Base-by-base conservation (phyloP, 2,888 invertebrate genomes). In the Eudemis profundana region DNA sequence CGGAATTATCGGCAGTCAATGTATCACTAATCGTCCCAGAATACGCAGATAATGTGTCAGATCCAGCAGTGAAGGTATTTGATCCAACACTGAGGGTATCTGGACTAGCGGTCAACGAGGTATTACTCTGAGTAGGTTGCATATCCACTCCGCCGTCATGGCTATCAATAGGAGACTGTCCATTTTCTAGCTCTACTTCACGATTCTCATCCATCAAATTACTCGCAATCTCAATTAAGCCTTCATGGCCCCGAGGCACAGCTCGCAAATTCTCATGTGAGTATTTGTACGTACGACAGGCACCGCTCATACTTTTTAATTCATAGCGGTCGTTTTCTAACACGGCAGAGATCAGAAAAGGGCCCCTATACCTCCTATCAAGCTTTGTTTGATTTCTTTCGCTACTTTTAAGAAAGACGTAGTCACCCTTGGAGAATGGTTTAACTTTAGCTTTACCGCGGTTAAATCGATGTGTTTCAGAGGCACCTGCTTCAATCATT, bases 301-400 rank as follows among this genome's bases (percentile, higher is more conserved):
- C 14, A 8, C 21, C 21, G 2, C 19, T 19, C 5, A 56, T 14
- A 3, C 7, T 27, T 42, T 42, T 42, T 1, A 56, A 4, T 10
- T 56, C 54, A 3, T 56, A 56, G 4, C 54, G 27, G 17, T 56
- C 42, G 17, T 56, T 42, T 2, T 49, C 49, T n/a, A 49, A n/a
- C 5, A 49, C 49, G 4, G n/a, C 29, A 27, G 29, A n/a, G n/a
- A 49, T 49, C 0, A 27, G 10, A 29, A 49, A 49, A 14, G 49
- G 49, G 3, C 49, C 49, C 10, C 10, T 23, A 14, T 7, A 21
- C 10, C 10, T 17, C 7, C 14, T 4, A 14, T 27, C 27, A 5
- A 49, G n/a, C n/a, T 49, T 23, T 8, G 56, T 56, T 23, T 63
- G 64, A 42, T 64, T 38, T 33, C 64, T 15, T 40, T 64, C 64